Evolutionary conservation across 1,140 invertebrate genomes (phyloP), one percentile per base, ranked within the genome.

Genomic region (Drosophila rhopaloa): DNA sequence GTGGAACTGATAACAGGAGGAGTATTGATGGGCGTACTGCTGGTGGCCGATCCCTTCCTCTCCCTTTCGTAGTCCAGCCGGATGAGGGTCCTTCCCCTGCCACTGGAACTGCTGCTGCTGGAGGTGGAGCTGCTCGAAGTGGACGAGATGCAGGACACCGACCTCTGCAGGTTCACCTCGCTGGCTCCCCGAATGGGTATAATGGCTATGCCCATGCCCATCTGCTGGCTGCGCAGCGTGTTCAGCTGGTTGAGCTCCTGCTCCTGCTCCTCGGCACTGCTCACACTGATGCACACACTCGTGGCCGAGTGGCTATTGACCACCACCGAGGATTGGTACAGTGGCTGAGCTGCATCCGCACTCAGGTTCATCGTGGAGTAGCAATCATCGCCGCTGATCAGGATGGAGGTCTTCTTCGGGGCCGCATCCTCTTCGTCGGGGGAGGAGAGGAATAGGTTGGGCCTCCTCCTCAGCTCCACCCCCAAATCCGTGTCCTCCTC

Each of bases 351-450:
- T 11, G 94, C 93, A 61, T 94, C 93, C 61, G 94, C 94, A 37
- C 93, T 94, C 0, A 95, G 94, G 79, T 95, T 95, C 85, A 95
- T 94, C 4, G 94, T 95, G 29, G 94, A 94, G 83, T 95, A 95
- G 91, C 95, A 95, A 91, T 95, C 94, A 76, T 96, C 95, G 5
- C 95, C 95, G 79, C 95, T 96, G 60, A 96, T 96, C 91, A 96
- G 92, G 72, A 96, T 96, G 6, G 96, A 96, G 5, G 96, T 96
- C 92, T 95, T 95, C 83, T 94, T 94, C 60, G 94, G 94, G 54
- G 86, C 75, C 16, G 67, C 85, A 48, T 60, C 70, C 41, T 57
- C 56, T 16, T 50, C 37, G 4, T 58, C 57, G 56, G 24, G 11
- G 4, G 51, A 14, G 4, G 35, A 57, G 13, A 51, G 38, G 6